Percentiles rank a stretch among this genome's conserved stretches.
These are phyloP conservation scores for Montipora capricornis DNA, from an alignment of 64 coral and sea anemone species.

Conservation along the genomic window DNA sequence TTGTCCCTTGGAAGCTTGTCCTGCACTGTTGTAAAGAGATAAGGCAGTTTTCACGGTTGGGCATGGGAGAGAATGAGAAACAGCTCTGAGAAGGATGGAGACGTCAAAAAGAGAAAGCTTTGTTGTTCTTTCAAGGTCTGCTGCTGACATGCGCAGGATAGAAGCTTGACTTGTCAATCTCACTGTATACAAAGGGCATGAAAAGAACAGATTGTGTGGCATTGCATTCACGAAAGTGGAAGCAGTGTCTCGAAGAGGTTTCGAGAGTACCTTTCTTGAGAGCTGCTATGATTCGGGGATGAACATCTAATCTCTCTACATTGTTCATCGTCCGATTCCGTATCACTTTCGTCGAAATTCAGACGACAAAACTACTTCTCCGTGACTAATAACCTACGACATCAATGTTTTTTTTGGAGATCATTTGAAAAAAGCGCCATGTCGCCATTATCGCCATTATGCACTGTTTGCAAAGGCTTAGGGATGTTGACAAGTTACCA, in stretches of 20 bases:
- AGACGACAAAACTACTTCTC: not conserved
- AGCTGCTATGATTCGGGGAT: constrained; percentile 81
- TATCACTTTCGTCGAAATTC: not conserved
- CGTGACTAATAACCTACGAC: not conserved
- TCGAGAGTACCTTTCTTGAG: constrained; percentile 64
- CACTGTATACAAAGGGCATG: constrained; percentile 21
- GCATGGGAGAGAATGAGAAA: constrained; percentile 44
- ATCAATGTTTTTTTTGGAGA: not conserved
- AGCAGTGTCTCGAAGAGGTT: too few species aligned
- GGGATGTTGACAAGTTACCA: not conserved
- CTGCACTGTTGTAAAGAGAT: constrained; percentile 42
- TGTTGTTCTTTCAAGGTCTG: constrained; percentile 82
- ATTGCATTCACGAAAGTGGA: not conserved
- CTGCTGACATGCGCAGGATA: constrained; percentile 85
- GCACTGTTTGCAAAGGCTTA: not conserved
- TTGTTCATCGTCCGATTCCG: not conserved
- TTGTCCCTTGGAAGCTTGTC: not conserved
- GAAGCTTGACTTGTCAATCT: constrained; percentile 48
- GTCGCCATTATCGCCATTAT: constrained; percentile 21
- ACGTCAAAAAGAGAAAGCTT: constrained; percentile 87
- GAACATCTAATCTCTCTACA: constrained; percentile 86
- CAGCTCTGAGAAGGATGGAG: constrained; percentile 76
- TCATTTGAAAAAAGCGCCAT: constrained; percentile 23
- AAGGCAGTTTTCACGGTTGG: constrained; percentile 80
- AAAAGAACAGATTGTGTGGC: not conserved